These are phyloP conservation scores for Teleopsis dalmanni DNA, from an alignment of 1,140 invertebrate species.

Conservation along the genomic window DNA sequence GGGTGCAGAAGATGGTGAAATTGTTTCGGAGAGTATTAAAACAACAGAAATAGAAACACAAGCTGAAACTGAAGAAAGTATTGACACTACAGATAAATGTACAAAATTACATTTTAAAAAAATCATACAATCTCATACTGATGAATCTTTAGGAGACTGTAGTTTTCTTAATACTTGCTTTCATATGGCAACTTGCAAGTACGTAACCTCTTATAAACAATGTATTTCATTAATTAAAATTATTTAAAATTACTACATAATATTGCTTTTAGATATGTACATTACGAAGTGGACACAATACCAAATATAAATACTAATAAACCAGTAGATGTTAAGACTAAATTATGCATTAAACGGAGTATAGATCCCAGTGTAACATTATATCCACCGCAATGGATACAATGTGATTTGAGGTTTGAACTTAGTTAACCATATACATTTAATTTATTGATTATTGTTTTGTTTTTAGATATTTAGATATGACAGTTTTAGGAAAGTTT, in stretches of 20 bases:
- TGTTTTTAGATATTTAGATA: constrained; percentile 89
- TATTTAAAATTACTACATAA: background rate
- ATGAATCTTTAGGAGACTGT: constrained; percentile 92
- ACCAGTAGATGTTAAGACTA: constrained; percentile 34
- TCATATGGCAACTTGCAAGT: constrained; percentile 98
- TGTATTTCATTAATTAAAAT: background rate
- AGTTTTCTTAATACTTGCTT: constrained; percentile 98
- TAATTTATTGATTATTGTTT: background rate
- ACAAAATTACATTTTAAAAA: constrained; percentile 94
- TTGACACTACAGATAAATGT: constrained; percentile 51
- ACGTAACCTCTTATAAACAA: constrained; percentile 17
- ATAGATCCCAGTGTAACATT: constrained; percentile 56
- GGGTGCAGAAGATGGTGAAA: constrained; percentile 31
- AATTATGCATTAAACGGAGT: constrained; percentile 32
- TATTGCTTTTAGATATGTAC: constrained; percentile 61
- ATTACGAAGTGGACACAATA: constrained; percentile 80
- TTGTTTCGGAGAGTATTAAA: constrained; percentile 22
- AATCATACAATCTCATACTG: constrained; percentile 94
- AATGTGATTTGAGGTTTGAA: constrained; percentile 94
- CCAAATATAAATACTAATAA: constrained; percentile 43
- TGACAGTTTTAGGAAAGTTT: constrained; percentile 91
- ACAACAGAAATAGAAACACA: constrained; percentile 16
- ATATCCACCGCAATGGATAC: constrained; percentile 91
- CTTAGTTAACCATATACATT: background rate
- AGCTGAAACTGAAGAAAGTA: constrained; percentile 7